Evolutionary conservation across 2,888 invertebrate genomes (phyloP), one percentile per base, ranked within the genome.

Genomic region (Nemoura dubitans): DNA sequence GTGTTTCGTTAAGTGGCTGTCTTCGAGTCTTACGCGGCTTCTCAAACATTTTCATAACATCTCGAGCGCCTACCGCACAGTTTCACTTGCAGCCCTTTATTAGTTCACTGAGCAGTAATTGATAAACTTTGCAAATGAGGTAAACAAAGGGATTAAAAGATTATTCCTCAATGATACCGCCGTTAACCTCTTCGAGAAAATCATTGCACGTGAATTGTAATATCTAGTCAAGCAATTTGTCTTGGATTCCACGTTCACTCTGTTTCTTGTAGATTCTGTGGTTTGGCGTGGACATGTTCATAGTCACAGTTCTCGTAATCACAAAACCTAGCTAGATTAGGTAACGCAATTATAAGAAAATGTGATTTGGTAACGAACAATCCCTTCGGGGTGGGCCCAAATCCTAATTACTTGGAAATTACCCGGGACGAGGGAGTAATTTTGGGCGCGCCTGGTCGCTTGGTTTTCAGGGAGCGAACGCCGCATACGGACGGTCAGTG

Each of bases 341-440:
- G 59, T 81, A 81, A 81, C 81, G 28, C 81, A 81, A 81, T 81
- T 81, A 81, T 81, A 81, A 81, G 81, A 30, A 30, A 81, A 81
- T 81, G 26, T 81, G 81, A 81, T 81, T 78, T 81, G 26, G 81
- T 81, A 30, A 81, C 81, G 30, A 28, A 81, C 81, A 30, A 81
- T 81, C 28, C 81, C 81, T 81, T 30, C 30, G 81, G 81, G 81
- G 30, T 81, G 81, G 81, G 30, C 81, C 81, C 59, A 59, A 59
- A 81, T 29, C 81, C 29, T 28, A 81, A 81, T 81, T 28, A 81
- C 81, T 81, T 81, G 81, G 81, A 27, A 81, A 81, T 81, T 27
- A 30, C 29, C 10, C 30, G n/a, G 28, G 30, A 29, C n/a, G 26
- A 81, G 30, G 30, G n/a, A 81, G 81, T 81, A 27, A 81, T 81